A percentile compares a stretch with the other conserved stretches of the same genome.
phyloP scores from a whole-genome alignment of 2,888 invertebrate species.

The Lepeophtheirus nordmannii region DNA sequence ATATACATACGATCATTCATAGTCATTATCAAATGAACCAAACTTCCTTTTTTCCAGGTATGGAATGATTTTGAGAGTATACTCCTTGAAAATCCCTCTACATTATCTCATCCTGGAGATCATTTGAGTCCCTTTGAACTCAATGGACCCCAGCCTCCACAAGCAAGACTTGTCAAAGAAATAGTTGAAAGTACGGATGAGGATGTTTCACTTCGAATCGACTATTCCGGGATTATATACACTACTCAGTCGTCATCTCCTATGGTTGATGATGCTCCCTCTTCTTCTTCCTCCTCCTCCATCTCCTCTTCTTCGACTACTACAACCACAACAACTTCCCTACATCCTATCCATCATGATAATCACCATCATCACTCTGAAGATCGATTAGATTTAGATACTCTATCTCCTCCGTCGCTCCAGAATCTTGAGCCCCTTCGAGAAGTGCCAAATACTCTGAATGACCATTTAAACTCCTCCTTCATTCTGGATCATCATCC shows the following conservation, averaged over 20 bases:
- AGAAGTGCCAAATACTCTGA: neutral
- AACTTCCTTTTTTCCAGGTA: slow-evolving; percentile 10
- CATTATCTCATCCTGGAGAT: neutral
- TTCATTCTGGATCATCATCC: no score
- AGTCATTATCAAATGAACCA: no score
- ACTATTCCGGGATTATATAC: neutral
- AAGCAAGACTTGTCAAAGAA: neutral
- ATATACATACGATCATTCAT: no score
- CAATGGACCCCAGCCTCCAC: neutral
- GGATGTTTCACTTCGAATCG: neutral
- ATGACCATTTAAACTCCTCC: neutral
- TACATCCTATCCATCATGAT: neutral
- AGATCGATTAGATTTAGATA: neutral
- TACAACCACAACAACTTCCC: neutral
- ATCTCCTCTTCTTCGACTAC: neutral
- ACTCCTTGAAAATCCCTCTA: slow-evolving; percentile 12
- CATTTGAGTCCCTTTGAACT: neutral
- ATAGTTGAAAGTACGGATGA: neutral
- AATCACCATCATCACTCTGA: no score
- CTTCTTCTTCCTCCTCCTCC: no score
- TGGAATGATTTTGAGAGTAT: slow-evolving; percentile 21
- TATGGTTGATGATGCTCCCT: no score
- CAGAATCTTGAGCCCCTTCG: neutral
- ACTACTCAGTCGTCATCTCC: neutral
- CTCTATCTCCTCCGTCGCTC: neutral